Percentiles rank a stretch among this genome's conserved stretches.
Conservation (phyloP, 2,797 vertebrate species). For the Bradypodion pumilum region DNA sequence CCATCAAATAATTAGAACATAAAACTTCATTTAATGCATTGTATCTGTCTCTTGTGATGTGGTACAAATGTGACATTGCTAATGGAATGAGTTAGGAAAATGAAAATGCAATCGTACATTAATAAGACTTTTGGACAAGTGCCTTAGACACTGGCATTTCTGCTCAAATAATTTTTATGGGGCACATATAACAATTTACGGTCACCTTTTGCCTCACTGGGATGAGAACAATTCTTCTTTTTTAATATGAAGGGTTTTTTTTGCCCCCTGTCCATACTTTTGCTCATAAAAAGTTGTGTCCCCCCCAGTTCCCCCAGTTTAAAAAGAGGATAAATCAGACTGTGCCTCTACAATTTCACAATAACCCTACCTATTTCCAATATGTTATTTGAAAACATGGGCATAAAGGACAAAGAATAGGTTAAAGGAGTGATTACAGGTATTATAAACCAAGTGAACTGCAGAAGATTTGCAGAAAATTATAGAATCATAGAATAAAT, state of each 20-base stretch:
- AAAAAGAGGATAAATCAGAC: constrained; percentile 28
- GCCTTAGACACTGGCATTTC: constrained; percentile 11
- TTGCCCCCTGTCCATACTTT: background rate
- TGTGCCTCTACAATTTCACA: constrained; percentile 24
- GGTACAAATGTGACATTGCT: constrained; percentile 33
- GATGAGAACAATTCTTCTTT: background rate
- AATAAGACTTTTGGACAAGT: constrained; percentile 21
- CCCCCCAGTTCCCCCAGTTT: constrained; percentile 22
- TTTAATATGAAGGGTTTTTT: background rate
- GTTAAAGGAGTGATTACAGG: too few species aligned
- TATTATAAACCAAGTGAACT: too few species aligned
- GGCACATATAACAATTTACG: background rate
- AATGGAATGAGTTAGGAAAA: constrained; percentile 49
- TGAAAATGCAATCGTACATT: constrained; percentile 31
- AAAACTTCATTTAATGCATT: constrained; percentile 23
- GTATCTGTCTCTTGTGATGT: background rate
- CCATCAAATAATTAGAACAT: constrained; percentile 26
- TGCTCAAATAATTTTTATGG: constrained; percentile 4
- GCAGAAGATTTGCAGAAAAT: too few species aligned
- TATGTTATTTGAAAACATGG: too few species aligned
- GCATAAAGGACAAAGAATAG: background rate
- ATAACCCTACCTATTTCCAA: background rate
- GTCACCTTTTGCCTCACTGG: background rate
- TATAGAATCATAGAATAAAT: too few species aligned
- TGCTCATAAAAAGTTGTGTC: rapidly evolving